Evolutionary conservation across 2,888 invertebrate genomes (phyloP).

Genomic region (Notodonta ziczac): DNA sequence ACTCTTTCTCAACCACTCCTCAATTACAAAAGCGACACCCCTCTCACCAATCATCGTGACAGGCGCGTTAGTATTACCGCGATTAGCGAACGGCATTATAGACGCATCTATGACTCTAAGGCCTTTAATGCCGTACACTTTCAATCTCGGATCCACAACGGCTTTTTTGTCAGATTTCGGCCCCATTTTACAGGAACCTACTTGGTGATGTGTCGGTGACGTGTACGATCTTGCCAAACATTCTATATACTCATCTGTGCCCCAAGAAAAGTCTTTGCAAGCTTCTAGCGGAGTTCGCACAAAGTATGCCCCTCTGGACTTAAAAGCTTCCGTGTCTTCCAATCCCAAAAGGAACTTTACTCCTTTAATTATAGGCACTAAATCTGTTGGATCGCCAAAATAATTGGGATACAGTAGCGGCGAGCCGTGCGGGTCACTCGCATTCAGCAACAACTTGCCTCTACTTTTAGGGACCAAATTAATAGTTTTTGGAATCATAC

Average conservation of each 20-base stretch:
- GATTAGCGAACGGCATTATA: constrained; percentile 90
- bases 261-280: constrained; percentile 85
- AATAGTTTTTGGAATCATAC: constrained; percentile 82
- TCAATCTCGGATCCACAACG: constrained; percentile 88
- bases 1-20: constrained; percentile 46
- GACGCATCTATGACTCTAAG: constrained; percentile 90
- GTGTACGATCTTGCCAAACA: constrained; percentile 86
- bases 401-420: constrained; percentile 89
- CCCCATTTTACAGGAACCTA: constrained; percentile 79
- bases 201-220: constrained; percentile 72
- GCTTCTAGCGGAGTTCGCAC: constrained; percentile 81
- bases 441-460: constrained; percentile 85
- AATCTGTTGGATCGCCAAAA: constrained; percentile 84
- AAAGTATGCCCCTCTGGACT: constrained; percentile 80
- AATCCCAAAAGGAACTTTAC: constrained; percentile 83
- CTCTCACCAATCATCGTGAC: constrained; percentile 91
- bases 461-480: constrained; percentile 85
- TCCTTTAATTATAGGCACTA: constrained; percentile 84
- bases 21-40: constrained; percentile 54
- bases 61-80: constrained; percentile 93
- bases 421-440: constrained; percentile 87
- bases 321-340: constrained; percentile 83
- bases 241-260: constrained; percentile 86
- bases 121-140: constrained; percentile 84
- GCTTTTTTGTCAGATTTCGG: constrained; percentile 81